Evolutionary conservation across 1,140 invertebrate species (phyloP).

Genomic region (Drosophila ananassae): DNA sequence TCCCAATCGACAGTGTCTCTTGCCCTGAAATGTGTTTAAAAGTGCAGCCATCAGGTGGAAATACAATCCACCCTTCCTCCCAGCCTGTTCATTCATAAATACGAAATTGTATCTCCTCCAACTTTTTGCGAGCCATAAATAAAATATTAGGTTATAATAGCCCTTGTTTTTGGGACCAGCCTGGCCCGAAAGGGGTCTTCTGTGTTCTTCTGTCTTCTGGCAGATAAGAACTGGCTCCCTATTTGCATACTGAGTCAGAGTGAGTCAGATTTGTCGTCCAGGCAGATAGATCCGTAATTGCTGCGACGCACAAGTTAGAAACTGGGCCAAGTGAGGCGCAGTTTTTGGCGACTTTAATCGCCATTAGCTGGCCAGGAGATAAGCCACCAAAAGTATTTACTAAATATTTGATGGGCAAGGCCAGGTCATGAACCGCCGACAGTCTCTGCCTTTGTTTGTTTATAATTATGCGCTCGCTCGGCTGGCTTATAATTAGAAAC

Average conservation of each 20-base stretch:
- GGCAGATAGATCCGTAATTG: conserved; percentile 33
- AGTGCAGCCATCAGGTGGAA: background rate
- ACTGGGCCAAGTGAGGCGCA: conserved; percentile 18
- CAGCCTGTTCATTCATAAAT: conserved; percentile 9
- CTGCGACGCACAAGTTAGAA: conserved; percentile 37
- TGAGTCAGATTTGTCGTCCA: conserved; percentile 24
- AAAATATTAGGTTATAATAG: conserved; percentile 2
- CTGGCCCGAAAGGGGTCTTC: conserved; percentile 35
- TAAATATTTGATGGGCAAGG: conserved; percentile 50
- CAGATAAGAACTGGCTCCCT: conserved; percentile 28
- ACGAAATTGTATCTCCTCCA: background rate
- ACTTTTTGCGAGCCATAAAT: background rate
- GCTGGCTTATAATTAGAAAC: conserved; percentile 68
- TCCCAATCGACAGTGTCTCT: background rate
- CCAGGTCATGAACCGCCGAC: conserved; percentile 61
- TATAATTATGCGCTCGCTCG: conserved; percentile 74
- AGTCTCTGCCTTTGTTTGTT: conserved; percentile 58
- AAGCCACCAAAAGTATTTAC: conserved; percentile 32
- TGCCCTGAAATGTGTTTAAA: background rate
- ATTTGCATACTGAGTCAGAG: conserved; percentile 14
- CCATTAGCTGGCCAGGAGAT: background rate
- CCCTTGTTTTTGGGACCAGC: conserved; percentile 2
- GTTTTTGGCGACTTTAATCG: conserved; percentile 26
- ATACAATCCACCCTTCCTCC: background rate
- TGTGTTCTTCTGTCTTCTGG: conserved; percentile 16